Percentiles rank a stretch among this genome's conserved stretches.
Evolutionary conservation across 2,797 vertebrate genomes (phyloP).

Genomic region (Peromyscus aztecus): DNA sequence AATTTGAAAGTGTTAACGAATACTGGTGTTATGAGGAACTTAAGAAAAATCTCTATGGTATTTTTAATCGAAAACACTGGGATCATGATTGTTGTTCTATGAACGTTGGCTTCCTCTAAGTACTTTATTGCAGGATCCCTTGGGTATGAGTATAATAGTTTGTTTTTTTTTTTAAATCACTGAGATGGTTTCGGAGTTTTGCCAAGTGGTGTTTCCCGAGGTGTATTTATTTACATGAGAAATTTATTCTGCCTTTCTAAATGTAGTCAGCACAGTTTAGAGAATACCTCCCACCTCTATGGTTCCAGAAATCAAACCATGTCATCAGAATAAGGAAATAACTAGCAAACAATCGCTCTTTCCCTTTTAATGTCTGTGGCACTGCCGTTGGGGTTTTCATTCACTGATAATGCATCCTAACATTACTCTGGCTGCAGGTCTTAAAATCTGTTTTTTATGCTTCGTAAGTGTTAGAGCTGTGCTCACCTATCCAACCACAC

Average conservation of each 20-base stretch:
- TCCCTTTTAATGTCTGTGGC: constrained; percentile 39
- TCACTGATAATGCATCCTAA: constrained; percentile 35
- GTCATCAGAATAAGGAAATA: constrained; percentile 46
- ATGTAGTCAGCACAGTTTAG: constrained; percentile 17
- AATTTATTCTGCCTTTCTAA: constrained; percentile 47
- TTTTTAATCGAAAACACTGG: constrained; percentile 56
- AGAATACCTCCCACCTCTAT: background rate
- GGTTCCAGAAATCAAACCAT: constrained; percentile 45
- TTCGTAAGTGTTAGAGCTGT: constrained; percentile 1
- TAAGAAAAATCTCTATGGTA: background rate
- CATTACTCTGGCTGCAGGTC: constrained; percentile 35
- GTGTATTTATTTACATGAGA: constrained; percentile 56
- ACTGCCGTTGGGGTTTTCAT: constrained; percentile 21
- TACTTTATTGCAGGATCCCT: constrained; percentile 21
- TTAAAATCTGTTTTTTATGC: constrained; percentile 61
- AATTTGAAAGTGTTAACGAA: background rate
- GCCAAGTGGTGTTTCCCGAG: constrained; percentile 37
- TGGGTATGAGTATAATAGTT: constrained; percentile 8
- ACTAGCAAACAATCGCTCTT: constrained; percentile 20
- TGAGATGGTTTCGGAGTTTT: constrained; percentile 48
- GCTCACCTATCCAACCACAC: background rate
- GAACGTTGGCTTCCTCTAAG: background rate
- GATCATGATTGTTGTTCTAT: constrained; percentile 1
- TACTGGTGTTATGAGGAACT: background rate
- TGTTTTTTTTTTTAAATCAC: background rate